Percentiles rank a stretch among this genome's conserved stretches.
Evolutionary conservation across 2,888 invertebrate species (phyloP).

Genomic region (Mantis religiosa): DNA sequence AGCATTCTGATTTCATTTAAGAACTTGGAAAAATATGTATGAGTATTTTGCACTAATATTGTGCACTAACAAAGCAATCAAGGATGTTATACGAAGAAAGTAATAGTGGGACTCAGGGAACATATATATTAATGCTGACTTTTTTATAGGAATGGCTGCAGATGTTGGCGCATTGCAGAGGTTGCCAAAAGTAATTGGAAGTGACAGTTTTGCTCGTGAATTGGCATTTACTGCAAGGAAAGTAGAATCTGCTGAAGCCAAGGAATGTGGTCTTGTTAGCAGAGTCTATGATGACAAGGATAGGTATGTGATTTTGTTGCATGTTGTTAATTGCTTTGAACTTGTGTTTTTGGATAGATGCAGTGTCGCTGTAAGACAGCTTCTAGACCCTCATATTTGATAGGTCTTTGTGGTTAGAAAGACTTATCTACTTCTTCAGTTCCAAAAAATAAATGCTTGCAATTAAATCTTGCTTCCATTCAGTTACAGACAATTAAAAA

Average conservation of each 20-base stretch:
- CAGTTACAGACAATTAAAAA: no score
- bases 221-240: slow-evolving; percentile 82
- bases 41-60: background rate
- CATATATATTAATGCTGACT: background rate
- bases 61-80: background rate
- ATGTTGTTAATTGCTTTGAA: no score
- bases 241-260: slow-evolving; percentile 75
- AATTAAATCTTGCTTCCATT: no score
- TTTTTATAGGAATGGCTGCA: slow-evolving; percentile 77
- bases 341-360: no score
- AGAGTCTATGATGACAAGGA: slow-evolving; percentile 65
- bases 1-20: no score
- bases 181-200: slow-evolving; percentile 85
- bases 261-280: slow-evolving; percentile 77
- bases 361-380: no score
- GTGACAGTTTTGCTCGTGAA: slow-evolving; percentile 81
- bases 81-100: no score
- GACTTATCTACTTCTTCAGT: no score
- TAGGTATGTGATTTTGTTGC: slow-evolving; percentile 46
- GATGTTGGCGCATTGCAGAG: slow-evolving; percentile 94
- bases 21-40: background rate
- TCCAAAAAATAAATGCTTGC: no score
- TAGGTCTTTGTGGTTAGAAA: no score
- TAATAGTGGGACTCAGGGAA: background rate
- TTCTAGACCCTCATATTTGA: no score